Evolutionary conservation across 1,140 invertebrate genomes (phyloP).

Genomic region (Penaeus japonicus): DNA sequence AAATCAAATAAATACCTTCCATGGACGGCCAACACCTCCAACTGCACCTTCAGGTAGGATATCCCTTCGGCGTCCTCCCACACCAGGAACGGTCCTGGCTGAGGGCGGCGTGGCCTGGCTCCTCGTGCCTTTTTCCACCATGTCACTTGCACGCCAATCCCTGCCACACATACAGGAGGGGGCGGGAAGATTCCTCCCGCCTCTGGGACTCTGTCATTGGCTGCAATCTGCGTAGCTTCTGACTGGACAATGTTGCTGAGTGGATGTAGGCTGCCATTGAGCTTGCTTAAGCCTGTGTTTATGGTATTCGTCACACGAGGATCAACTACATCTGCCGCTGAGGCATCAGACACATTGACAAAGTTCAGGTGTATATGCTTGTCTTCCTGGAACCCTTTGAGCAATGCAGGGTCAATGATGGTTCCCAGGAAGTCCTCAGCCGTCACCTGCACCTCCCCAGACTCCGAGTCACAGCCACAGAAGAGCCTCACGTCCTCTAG

Average conservation of each 20-base stretch:
- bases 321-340: not conserved
- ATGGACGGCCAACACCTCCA: constrained; percentile 52
- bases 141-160: not conserved
- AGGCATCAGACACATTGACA: not conserved
- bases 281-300: not conserved
- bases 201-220: too few relatives aligned
- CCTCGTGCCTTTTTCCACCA: constrained; percentile 11
- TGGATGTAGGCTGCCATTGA: constrained; percentile 26
- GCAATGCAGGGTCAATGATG: constrained; percentile 17
- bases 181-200: not conserved
- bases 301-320: not conserved
- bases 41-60: constrained; percentile 17
- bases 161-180: not conserved
- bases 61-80: constrained; percentile 44
- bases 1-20: constrained; percentile 53
- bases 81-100: constrained; percentile 46
- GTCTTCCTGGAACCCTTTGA: constrained; percentile 36
- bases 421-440: constrained; percentile 11
- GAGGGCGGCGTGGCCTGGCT: constrained; percentile 38
- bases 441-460: not conserved
- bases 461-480: not conserved
- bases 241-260: constrained; percentile 30
- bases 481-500: not conserved
- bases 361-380: constrained; percentile 29
- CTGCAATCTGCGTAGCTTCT: not conserved